A percentile compares a stretch with the other conserved stretches of the same genome.
Evolutionary conservation across 2,888 invertebrate genomes (phyloP).

Genomic region (Loripinus fragilis): DNA sequence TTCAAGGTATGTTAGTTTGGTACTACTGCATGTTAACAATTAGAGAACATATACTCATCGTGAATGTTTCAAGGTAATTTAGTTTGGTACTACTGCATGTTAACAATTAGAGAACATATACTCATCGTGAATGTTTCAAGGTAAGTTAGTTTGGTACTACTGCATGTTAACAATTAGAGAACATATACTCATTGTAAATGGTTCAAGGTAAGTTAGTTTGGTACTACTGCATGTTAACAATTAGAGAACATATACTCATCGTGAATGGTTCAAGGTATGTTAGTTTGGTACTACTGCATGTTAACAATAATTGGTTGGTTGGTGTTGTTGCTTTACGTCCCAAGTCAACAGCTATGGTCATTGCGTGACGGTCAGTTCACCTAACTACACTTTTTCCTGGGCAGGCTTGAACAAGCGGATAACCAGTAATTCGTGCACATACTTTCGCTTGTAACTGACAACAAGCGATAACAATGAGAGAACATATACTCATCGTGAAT

Average conservation of each 20-base stretch:
- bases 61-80: constrained; percentile 97
- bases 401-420: no score
- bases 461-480: no score
- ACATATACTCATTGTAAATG: constrained; percentile 98
- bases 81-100: constrained; percentile 99
- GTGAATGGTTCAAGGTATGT: constrained; percentile 98
- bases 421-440: no score
- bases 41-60: constrained; percentile 98
- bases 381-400: no score
- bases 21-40: constrained; percentile 99
- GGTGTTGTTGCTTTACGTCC: no score
- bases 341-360: no score
- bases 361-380: no score
- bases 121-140: constrained; percentile 98
- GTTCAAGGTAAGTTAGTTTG: constrained; percentile 98
- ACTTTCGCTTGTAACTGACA: no score
- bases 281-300: constrained; percentile 99
- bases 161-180: constrained; percentile 99
- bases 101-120: constrained; percentile 99
- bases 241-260: constrained; percentile 98
- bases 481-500: constrained; percentile 98
- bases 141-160: constrained; percentile 99
- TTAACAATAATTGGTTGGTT: no score
- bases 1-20: constrained; percentile 97
- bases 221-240: constrained; percentile 99